Conservation (phyloP, 2,797 vertebrate species). For the Somateria mollissima region DNA sequence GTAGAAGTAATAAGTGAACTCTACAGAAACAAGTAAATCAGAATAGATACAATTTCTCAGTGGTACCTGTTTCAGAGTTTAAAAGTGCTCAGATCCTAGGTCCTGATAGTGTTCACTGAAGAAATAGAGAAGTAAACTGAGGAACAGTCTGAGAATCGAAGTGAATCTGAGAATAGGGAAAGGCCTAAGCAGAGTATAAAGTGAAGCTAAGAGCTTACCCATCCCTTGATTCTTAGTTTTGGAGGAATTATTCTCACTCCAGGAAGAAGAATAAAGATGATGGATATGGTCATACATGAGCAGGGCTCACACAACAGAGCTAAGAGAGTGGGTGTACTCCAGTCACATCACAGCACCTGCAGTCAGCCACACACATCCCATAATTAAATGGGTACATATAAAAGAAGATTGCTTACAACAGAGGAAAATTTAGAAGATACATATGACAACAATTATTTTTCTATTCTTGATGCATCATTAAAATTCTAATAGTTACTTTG, state of each 20-base stretch:
- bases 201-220: neutral
- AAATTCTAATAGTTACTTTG: neutral
- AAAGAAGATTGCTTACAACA: neutral
- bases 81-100: neutral
- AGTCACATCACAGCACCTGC: neutral
- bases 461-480: neutral
- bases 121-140: neutral
- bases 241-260: neutral
- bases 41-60: neutral
- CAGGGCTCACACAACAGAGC: neutral
- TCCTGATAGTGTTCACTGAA: neutral
- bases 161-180: neutral
- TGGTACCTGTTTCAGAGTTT: neutral
- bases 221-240: neutral
- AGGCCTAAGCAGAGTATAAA: neutral
- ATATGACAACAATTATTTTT: neutral
- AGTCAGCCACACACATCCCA: neutral
- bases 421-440: neutral
- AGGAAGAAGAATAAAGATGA: neutral
- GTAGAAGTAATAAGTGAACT: neutral
- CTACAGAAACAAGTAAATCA: neutral
- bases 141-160: neutral
- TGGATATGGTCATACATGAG: neutral
- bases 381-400: neutral
- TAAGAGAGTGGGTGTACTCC: neutral